Evolutionary conservation across 1,140 invertebrate species (phyloP).

Genomic region (Pogonomyrmex californicus): DNA sequence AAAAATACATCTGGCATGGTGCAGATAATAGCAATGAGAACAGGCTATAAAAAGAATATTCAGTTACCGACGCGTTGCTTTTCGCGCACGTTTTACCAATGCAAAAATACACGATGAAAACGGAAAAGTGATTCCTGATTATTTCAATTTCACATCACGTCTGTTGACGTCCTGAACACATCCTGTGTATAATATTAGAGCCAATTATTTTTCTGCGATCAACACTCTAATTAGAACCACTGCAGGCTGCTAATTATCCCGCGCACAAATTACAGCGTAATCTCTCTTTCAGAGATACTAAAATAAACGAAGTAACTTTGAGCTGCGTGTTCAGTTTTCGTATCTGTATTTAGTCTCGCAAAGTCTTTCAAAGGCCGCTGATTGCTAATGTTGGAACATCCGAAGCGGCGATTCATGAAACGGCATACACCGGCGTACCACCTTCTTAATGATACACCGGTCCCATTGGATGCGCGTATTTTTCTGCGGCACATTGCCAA

Average conservation of each 20-base stretch:
- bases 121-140: conserved; percentile 14
- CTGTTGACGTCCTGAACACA: neutral
- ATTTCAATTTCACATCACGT: conserved; percentile 16
- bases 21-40: conserved; percentile 42
- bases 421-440: neutral
- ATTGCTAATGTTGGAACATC: conserved; percentile 58
- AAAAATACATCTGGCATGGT: conserved; percentile 23
- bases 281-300: conserved; percentile 35
- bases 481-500: conserved; percentile 74
- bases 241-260: conserved; percentile 33
- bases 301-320: conserved; percentile 36
- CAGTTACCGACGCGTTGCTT: conserved; percentile 32
- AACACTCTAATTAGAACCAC: conserved; percentile 36
- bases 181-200: conserved; percentile 5
- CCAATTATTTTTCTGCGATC: conserved; percentile 33
- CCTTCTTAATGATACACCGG: conserved; percentile 68
- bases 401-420: conserved; percentile 53
- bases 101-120: conserved; percentile 20
- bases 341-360: conserved; percentile 9
- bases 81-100: conserved; percentile 5
- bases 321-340: conserved; percentile 7
- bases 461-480: conserved; percentile 69
- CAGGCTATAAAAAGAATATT: conserved; percentile 52
- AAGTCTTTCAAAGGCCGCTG: conserved; percentile 44
- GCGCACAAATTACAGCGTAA: conserved; percentile 29